Percentiles rank a stretch among this genome's conserved stretches.
Conservation (phyloP, 2,888 invertebrate species). For the Eustalomyia histrio region DNA sequence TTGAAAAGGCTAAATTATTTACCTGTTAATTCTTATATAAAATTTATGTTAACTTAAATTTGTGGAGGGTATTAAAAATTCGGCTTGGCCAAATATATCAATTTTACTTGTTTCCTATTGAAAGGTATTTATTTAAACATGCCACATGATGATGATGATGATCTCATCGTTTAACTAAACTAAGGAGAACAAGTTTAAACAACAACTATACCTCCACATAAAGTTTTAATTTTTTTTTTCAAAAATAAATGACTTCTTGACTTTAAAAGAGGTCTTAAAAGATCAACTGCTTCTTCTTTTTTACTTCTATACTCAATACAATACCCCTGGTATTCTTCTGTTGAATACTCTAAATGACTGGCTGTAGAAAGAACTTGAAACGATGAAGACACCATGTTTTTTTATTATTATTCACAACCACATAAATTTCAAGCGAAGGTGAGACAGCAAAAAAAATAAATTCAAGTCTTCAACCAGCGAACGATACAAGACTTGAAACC, state of each 20-base stretch:
- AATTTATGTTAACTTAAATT: too few species aligned
- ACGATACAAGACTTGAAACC: constrained; percentile 26
- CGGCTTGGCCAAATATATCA: neutral
- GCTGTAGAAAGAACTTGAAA: neutral
- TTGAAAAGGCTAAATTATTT: too few species aligned
- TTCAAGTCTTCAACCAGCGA: constrained; percentile 23
- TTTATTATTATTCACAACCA: constrained; percentile 13
- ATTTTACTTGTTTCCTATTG: neutral
- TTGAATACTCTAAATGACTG: neutral
- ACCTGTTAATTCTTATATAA: too few species aligned
- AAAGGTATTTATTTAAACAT: constrained; percentile 52
- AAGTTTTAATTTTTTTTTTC: constrained; percentile 15
- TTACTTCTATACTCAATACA: constrained; percentile 8
- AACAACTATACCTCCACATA: constrained; percentile 3
- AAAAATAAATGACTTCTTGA: constrained; percentile 59
- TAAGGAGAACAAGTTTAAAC: constrained; percentile 25
- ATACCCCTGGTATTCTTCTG: constrained; percentile 51
- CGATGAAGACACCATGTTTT: constrained; percentile 49
- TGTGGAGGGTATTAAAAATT: neutral
- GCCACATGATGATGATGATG: constrained; percentile 40
- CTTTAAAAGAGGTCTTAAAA: constrained; percentile 58
- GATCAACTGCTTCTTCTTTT: constrained; percentile 39
- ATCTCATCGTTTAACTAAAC: constrained; percentile 58
- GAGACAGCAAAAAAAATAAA: constrained; percentile 58
- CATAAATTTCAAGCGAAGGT: constrained; percentile 48